Percentiles rank a stretch among this genome's conserved stretches.
phyloP scores from a whole-genome alignment of 2,888 invertebrate species.

The Tortricodes alternella region DNA sequence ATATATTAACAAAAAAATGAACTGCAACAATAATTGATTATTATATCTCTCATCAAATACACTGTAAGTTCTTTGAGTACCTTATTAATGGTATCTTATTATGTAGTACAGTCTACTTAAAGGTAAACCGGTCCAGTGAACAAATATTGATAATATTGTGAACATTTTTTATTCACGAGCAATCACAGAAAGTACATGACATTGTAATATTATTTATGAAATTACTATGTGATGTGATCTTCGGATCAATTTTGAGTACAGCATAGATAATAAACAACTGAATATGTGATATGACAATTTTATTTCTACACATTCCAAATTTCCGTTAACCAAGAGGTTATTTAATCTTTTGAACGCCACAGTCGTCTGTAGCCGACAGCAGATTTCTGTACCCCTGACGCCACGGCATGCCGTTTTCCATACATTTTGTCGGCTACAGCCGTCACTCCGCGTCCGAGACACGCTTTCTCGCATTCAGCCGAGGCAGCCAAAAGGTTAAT shows the following conservation, averaged over 20 bases:
- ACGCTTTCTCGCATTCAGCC: no score
- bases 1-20: slow-evolving; percentile 81
- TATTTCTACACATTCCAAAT: slow-evolving; percentile 44
- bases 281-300: slow-evolving; percentile 83
- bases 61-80: slow-evolving; percentile 80
- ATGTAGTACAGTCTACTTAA: slow-evolving; percentile 77
- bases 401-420: no score
- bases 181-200: slow-evolving; percentile 83
- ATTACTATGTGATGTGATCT: slow-evolving; percentile 89
- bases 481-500: no score
- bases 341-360: not conserved
- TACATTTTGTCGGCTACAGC: no score
- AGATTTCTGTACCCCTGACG: no score
- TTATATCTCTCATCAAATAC: slow-evolving; percentile 78
- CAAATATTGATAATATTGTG: slow-evolving; percentile 82
- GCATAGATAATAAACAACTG: slow-evolving; percentile 88
- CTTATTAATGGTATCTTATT: slow-evolving; percentile 73
- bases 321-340: not conserved
- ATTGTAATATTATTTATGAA: slow-evolving; percentile 84
- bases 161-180: slow-evolving; percentile 82
- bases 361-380: no score
- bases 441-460: no score
- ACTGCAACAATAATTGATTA: slow-evolving; percentile 81
- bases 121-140: slow-evolving; percentile 82
- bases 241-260: slow-evolving; percentile 89